A percentile compares a stretch with the other conserved stretches of the same genome.
These are phyloP conservation scores for Drosophila pseudoananassae DNA, from an alignment of 1,140 invertebrate genomes.

Conservation along the genomic window DNA sequence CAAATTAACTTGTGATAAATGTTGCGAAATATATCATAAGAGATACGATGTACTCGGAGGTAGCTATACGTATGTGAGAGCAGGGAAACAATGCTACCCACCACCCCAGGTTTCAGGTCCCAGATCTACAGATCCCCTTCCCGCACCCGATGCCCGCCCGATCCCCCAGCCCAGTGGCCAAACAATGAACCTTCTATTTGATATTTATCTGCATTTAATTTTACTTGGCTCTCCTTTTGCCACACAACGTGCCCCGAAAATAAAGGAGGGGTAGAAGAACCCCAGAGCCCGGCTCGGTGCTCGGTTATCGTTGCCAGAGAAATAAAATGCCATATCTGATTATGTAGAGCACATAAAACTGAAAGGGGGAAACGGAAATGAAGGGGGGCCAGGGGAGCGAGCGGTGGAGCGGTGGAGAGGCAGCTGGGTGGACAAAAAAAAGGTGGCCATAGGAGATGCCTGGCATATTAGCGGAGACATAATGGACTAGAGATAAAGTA, in stretches of 20 bases:
- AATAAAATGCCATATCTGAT: constrained; percentile 81
- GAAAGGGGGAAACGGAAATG: constrained; percentile 39
- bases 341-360: constrained; percentile 73
- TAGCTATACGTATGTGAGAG: not conserved
- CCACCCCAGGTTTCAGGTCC: constrained; percentile 10
- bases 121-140: not conserved
- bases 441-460: constrained; percentile 52
- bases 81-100: constrained; percentile 26
- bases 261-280: constrained; percentile 8
- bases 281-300: constrained; percentile 16
- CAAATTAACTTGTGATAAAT: constrained; percentile 83
- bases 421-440: constrained; percentile 35
- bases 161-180: constrained; percentile 10
- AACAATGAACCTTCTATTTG: constrained; percentile 79
- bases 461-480: constrained; percentile 75
- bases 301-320: constrained; percentile 48
- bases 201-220: constrained; percentile 79
- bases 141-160: no score
- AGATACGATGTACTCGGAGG: constrained; percentile 32
- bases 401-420: not conserved
- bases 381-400: constrained; percentile 24
- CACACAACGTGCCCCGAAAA: constrained; percentile 35
- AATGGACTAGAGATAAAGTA: constrained; percentile 70
- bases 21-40: constrained; percentile 78
- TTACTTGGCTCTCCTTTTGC: constrained; percentile 26